Evolutionary conservation across 2,888 invertebrate species (phyloP).

Genomic region (Lepidocyrtoides sp.): DNA sequence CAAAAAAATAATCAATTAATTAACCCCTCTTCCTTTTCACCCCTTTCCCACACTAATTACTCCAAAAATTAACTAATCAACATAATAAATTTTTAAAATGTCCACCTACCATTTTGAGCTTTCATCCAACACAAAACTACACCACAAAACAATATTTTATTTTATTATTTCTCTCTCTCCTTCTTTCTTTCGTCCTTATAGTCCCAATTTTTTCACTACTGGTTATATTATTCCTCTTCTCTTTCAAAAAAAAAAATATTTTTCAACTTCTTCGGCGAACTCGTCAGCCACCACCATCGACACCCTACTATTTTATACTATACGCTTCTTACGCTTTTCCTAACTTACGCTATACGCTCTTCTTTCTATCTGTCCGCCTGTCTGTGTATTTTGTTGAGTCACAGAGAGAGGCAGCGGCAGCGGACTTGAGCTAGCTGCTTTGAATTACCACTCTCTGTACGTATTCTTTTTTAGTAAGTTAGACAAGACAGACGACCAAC

Average conservation of each 20-base stretch:
- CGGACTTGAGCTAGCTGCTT: no score
- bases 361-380: not conserved
- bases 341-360: not conserved
- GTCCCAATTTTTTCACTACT: not conserved
- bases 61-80: conserved; percentile 7
- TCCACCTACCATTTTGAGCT: conserved; percentile 74
- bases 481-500: conserved; percentile 49
- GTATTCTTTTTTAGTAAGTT: no score
- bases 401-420: no score
- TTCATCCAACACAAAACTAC: conserved; percentile 37
- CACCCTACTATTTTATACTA: conserved; percentile 44
- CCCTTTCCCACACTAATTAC: not conserved
- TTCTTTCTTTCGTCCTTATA: not conserved
- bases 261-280: conserved; percentile 56
- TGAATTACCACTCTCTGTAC: no score
- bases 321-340: conserved; percentile 3
- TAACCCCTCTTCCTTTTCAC: not conserved
- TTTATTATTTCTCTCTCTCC: not conserved
- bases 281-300: conserved; percentile 58
- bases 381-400: conserved; percentile 13
- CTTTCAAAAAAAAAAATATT: conserved; percentile 50
- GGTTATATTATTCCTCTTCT: not conserved
- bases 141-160: not conserved
- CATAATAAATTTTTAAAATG: not conserved
- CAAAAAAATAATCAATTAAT: conserved; percentile 16